Conservation (phyloP, 2,113 vertebrate genomes). For the Neotragus pygmaeus region DNA sequence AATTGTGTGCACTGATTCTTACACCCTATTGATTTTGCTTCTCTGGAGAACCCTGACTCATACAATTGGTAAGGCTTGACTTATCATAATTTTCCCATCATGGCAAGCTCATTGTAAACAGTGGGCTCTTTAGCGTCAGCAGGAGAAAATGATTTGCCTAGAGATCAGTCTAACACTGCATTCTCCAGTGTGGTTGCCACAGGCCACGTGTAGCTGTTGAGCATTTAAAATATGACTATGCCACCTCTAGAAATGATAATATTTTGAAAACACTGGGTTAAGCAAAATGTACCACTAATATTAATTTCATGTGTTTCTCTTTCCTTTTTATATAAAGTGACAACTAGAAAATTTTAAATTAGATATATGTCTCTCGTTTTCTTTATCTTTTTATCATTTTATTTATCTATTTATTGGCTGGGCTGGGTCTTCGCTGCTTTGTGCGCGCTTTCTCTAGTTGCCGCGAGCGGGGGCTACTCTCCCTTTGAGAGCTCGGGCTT, state of each 20-base stretch:
- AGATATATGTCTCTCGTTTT: neutral
- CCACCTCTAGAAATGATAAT: neutral
- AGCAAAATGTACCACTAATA: neutral
- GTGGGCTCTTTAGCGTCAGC: neutral
- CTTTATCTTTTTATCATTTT: neutral
- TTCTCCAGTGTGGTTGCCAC: neutral
- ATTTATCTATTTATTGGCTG: neutral
- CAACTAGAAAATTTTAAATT: neutral
- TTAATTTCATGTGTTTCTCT: neutral
- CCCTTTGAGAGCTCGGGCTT: neutral
- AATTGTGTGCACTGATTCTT: neutral
- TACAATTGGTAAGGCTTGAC: neutral
- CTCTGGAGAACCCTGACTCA: neutral
- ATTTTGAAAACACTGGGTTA: neutral
- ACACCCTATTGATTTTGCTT: neutral
- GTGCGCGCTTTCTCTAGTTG: neutral
- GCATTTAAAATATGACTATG: neutral
- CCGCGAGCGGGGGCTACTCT: rapidly evolving
- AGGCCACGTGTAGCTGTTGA: neutral
- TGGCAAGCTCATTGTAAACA: neutral
- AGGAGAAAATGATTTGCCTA: neutral
- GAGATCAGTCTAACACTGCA: neutral
- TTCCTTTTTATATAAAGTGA: neutral
- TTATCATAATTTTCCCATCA: neutral
- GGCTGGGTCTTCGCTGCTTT: neutral